These are phyloP conservation scores for Geotrupes spiniger DNA, from an alignment of 2,888 invertebrate species.

Conservation along the genomic window DNA sequence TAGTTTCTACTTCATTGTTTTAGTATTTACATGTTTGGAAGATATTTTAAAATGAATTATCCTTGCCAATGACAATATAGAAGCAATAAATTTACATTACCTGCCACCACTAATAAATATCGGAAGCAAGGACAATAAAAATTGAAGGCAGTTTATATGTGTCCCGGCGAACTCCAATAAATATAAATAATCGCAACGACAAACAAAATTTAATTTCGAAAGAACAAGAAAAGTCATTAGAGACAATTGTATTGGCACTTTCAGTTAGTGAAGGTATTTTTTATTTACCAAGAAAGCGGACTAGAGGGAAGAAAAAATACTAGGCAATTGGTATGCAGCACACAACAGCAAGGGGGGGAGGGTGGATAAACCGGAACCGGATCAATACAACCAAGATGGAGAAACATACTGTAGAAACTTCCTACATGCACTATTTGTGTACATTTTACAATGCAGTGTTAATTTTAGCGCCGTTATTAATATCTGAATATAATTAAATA, in stretches of 20 bases:
- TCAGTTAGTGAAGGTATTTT: conserved; percentile 45
- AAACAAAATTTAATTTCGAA: conserved; percentile 19
- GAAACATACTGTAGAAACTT: conserved; percentile 48
- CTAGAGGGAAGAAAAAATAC: conserved; percentile 54
- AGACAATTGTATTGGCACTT: conserved; percentile 45
- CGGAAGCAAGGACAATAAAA: no score
- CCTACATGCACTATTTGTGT: conserved; percentile 21
- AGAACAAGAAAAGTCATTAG: conserved; percentile 41
- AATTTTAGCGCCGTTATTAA: no score
- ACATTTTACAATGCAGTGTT: neutral
- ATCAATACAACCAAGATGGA: conserved; percentile 51
- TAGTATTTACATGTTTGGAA: no score
- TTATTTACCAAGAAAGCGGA: conserved; percentile 40
- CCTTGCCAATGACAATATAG: no score
- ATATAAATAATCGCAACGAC: conserved; percentile 5
- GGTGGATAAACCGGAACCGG: conserved; percentile 52
- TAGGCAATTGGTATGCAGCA: conserved; percentile 63
- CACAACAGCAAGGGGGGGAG: conserved; percentile 53
- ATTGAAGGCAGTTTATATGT: neutral
- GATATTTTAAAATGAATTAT: no score
- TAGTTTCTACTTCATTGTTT: no score
- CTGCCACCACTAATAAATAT: no score
- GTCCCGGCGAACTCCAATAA: neutral
- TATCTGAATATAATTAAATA: no score
- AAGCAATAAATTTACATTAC: no score